Evolutionary conservation across 2,888 invertebrate species (phyloP).

Genomic region (Nebria brevicollis): DNA sequence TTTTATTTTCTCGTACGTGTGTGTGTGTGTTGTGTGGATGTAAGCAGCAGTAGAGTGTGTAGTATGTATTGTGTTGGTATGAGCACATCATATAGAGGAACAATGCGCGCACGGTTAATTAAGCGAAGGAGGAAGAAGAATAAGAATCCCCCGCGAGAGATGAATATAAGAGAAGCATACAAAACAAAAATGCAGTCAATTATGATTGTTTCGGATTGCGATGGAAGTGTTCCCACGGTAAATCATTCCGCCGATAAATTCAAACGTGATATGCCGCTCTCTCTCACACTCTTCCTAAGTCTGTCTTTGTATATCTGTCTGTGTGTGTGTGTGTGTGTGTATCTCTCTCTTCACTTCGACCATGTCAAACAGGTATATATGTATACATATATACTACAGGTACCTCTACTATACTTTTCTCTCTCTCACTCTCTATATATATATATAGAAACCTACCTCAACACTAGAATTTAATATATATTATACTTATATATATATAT

Average conservation of each 20-base stretch:
- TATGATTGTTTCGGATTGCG: slow-evolving; percentile 46
- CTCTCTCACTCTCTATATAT: background rate
- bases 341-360: background rate
- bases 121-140: slow-evolving; percentile 20
- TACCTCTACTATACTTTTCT: too few relatives aligned
- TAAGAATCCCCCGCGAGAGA: background rate
- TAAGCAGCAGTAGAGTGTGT: too few relatives aligned
- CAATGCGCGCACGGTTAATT: slow-evolving; percentile 36
- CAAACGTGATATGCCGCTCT: slow-evolving; percentile 26
- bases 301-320: background rate
- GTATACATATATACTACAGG: too few relatives aligned
- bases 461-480: slow-evolving; percentile 11
- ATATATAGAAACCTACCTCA: slow-evolving; percentile 21
- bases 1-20: too few relatives aligned
- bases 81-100: background rate
- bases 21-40: too few relatives aligned
- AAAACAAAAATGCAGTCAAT: slow-evolving; percentile 46
- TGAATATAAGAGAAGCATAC: slow-evolving; percentile 30
- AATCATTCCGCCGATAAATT: slow-evolving; percentile 46
- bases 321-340: background rate
- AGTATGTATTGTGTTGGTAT: background rate
- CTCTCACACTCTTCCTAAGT: slow-evolving; percentile 15
- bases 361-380: background rate
- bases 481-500: slow-evolving; percentile 8
- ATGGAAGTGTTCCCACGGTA: slow-evolving; percentile 46